Conservation (phyloP, 2,888 invertebrate species). For the Mamestra brassicae region DNA sequence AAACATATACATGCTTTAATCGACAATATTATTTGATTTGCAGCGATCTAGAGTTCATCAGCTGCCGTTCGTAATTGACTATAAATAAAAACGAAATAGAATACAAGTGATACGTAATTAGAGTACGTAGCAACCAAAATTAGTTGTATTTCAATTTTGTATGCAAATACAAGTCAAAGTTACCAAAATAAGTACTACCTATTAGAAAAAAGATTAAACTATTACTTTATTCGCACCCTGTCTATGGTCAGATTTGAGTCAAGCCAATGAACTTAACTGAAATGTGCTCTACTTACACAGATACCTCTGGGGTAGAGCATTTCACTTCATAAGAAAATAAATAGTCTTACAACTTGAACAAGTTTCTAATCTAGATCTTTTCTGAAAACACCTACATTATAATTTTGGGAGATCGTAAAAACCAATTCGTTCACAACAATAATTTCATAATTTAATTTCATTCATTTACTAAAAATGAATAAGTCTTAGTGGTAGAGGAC, state of each 20-base stretch:
- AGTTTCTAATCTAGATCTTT: constrained; percentile 60
- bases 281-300: constrained; percentile 11
- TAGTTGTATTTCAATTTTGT: constrained; percentile 31
- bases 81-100: constrained; percentile 32
- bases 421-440: constrained; percentile 52
- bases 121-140: constrained; percentile 43
- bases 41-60: constrained; percentile 33
- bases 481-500: constrained; percentile 46
- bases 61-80: constrained; percentile 58
- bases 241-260: constrained; percentile 19
- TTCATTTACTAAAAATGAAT: constrained; percentile 52
- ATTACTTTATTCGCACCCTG: constrained; percentile 49
- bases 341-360: constrained; percentile 54
- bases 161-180: constrained; percentile 39
- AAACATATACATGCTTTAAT: constrained; percentile 34
- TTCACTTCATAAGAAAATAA: constrained; percentile 37
- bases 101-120: constrained; percentile 29
- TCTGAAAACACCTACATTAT: constrained; percentile 44
- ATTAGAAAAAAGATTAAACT: constrained; percentile 41
- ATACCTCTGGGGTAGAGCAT: constrained; percentile 8
- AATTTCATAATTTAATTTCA: constrained; percentile 68
- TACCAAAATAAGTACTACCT: constrained; percentile 61
- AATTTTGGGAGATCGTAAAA: constrained; percentile 55
- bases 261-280: constrained; percentile 19
- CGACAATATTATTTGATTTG: constrained; percentile 46